Percentiles rank a stretch among this genome's conserved stretches.
These are phyloP conservation scores for Drosophila fuyamai DNA, from an alignment of 1,140 invertebrate genomes.

Conservation along the genomic window DNA sequence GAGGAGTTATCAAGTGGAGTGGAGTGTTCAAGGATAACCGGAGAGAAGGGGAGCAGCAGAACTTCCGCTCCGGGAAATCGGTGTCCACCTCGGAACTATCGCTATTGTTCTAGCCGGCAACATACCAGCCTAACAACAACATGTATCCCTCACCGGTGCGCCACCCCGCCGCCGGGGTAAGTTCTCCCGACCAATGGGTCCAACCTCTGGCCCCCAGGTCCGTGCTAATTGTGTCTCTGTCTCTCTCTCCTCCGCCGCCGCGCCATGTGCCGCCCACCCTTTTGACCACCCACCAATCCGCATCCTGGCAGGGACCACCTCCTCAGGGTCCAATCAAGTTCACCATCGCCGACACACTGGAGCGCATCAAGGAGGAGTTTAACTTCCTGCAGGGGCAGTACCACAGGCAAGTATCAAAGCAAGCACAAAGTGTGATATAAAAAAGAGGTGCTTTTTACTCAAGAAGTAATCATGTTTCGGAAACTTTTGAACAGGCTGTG, in stretches of 20 bases:
- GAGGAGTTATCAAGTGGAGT: constrained; percentile 11
- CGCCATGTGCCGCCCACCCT: constrained; percentile 30
- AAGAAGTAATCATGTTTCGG: too few relatives aligned
- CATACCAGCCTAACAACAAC: constrained; percentile 62
- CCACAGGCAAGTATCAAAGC: constrained; percentile 94
- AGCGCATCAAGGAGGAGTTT: constrained; percentile 99
- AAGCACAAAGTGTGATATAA: not conserved
- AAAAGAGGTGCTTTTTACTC: too few relatives aligned
- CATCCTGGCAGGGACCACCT: constrained; percentile 90
- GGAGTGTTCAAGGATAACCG: constrained; percentile 46
- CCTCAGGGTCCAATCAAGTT: constrained; percentile 97
- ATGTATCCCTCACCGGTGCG: constrained; percentile 84
- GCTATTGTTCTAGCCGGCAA: constrained; percentile 33
- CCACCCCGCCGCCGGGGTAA: constrained; percentile 84
- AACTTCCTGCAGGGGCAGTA: constrained; percentile 99
- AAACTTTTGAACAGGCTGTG: too few relatives aligned
- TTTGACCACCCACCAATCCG: not conserved
- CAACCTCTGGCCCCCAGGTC: constrained; percentile 16
- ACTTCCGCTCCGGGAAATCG: constrained; percentile 32
- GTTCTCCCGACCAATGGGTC: constrained; percentile 39
- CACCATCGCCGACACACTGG: constrained; percentile 97
- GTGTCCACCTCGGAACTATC: constrained; percentile 39
- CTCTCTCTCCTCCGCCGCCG: not conserved
- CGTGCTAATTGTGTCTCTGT: constrained; percentile 67
- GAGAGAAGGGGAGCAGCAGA: constrained; percentile 14